These are phyloP conservation scores for Argyrosomus japonicus DNA, from an alignment of 2,113 vertebrate genomes.

Conservation along the genomic window DNA sequence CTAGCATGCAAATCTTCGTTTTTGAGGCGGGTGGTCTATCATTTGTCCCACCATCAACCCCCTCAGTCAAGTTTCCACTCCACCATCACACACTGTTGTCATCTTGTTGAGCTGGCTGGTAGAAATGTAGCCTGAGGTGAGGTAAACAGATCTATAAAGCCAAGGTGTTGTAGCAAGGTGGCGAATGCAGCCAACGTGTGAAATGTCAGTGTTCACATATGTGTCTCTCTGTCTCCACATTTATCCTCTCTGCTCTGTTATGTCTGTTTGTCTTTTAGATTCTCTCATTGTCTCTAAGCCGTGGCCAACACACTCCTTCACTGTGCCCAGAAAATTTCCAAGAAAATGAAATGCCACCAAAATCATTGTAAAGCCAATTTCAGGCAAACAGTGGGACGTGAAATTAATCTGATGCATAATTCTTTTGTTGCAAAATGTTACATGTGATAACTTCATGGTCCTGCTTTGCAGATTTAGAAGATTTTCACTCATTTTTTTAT, in stretches of 20 bases:
- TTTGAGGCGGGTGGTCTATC: not conserved
- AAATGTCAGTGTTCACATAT: not conserved
- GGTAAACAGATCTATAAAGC: slow-evolving; percentile 39
- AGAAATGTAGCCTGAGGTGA: slow-evolving; percentile 36
- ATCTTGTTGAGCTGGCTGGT: slow-evolving; percentile 43
- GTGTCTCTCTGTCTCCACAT: slow-evolving; percentile 7
- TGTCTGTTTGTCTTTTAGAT: slow-evolving; percentile 6
- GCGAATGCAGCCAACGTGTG: slow-evolving; percentile 16
- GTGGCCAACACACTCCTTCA: not conserved
- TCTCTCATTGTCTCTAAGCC: not conserved
- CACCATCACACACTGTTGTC: too few relatives aligned
- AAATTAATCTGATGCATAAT: not conserved
- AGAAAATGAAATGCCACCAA: not conserved
- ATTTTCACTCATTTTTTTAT: not conserved
- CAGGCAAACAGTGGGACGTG: not conserved
- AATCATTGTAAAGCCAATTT: not conserved
- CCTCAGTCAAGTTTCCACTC: slow-evolving; percentile 44
- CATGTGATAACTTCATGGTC: not conserved
- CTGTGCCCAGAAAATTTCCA: not conserved
- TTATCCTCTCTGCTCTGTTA: not conserved
- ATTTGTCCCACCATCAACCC: slow-evolving; percentile 21
- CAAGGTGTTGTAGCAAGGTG: slow-evolving; percentile 42
- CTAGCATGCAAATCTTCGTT: not conserved
- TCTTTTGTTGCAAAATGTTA: not conserved
- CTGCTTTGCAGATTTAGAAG: not conserved